Conservation (phyloP, 2,888 invertebrate species). For the Mylabris sibirica region DNA sequence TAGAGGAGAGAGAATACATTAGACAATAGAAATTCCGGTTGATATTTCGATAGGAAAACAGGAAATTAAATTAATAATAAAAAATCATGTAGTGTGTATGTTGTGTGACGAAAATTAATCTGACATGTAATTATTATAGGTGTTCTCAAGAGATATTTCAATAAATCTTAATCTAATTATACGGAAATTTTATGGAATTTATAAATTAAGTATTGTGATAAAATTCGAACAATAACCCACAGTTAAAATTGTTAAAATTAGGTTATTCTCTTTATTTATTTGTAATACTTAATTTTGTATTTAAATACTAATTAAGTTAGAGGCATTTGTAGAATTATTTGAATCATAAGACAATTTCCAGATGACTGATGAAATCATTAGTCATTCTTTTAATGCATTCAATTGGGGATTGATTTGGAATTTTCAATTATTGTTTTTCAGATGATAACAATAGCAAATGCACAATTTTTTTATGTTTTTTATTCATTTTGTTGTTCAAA, state of each 20-base stretch:
- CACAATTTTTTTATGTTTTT: not conserved
- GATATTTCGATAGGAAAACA: not conserved
- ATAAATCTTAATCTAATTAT: not conserved
- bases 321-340: not conserved
- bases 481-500: not conserved
- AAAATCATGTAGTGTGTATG: not conserved
- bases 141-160: conserved; percentile 3
- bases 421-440: not conserved
- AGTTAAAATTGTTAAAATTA: too few relatives aligned
- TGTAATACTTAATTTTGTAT: not conserved
- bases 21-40: not conserved
- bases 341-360: conserved; percentile 6
- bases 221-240: not conserved
- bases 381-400: not conserved
- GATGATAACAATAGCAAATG: too few relatives aligned
- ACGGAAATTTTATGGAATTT: not conserved
- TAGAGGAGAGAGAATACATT: too few relatives aligned
- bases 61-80: conserved; percentile 12
- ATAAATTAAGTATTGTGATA: not conserved
- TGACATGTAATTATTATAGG: conserved; percentile 8
- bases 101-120: conserved; percentile 2
- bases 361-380: not conserved
- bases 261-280: not conserved
- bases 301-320: not conserved
- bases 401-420: not conserved